These are phyloP conservation scores for Papilio polyxenes DNA, from an alignment of 1,140 invertebrate species.

Conservation along the genomic window DNA sequence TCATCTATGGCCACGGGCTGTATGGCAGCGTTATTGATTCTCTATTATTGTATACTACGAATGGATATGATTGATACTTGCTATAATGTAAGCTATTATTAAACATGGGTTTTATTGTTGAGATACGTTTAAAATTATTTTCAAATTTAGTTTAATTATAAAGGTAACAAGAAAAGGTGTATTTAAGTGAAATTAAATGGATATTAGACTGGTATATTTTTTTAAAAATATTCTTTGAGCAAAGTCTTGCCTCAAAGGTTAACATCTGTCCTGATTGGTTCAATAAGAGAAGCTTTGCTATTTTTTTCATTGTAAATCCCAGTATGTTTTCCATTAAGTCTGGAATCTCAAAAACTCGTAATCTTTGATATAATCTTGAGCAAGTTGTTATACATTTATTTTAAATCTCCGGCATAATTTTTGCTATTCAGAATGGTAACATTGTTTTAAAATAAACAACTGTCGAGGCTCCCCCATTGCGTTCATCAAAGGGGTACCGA, in stretches of 20 bases:
- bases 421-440: neutral
- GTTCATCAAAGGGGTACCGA: constrained; percentile 17
- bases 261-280: too few relatives aligned
- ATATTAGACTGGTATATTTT: too few relatives aligned
- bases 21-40: constrained; percentile 47
- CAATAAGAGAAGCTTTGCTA: too few relatives aligned
- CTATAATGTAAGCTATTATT: neutral
- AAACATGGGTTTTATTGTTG: neutral
- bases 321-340: too few relatives aligned
- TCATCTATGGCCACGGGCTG: constrained; percentile 39
- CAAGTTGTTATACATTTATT: neutral
- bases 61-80: constrained; percentile 43
- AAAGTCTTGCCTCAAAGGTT: too few relatives aligned
- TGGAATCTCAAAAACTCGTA: neutral
- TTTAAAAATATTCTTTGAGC: too few relatives aligned
- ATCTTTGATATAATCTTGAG: neutral
- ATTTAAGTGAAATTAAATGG: too few relatives aligned
- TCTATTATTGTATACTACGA: constrained; percentile 38
- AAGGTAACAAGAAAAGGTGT: neutral
- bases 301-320: too few relatives aligned
- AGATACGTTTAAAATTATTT: too few relatives aligned
- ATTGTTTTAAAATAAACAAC: constrained; percentile 21
- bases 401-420: neutral
- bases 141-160: too few relatives aligned
- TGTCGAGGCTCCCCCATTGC: neutral